Evolutionary conservation across 1,140 invertebrate species (phyloP), one percentile per base, ranked within the genome.

Genomic region (Rhyacophila brunnea): DNA sequence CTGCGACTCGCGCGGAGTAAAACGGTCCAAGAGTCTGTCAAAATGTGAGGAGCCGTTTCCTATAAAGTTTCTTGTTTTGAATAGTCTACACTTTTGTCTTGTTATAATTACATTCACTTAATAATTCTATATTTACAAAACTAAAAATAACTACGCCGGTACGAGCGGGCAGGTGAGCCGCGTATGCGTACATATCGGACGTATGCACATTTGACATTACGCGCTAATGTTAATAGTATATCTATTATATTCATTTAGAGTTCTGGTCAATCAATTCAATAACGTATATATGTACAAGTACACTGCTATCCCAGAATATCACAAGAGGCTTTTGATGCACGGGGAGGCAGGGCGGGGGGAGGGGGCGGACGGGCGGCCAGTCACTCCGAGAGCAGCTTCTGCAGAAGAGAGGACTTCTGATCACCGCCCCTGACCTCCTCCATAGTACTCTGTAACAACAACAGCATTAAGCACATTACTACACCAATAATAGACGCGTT

Each of bases 381-480:
- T 86, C 85, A 89, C 81, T 89, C 87, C 64, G 87, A 90, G 68
- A 90, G 75, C 69, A 89, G 78, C 73, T 89, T 88, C 79, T 89
- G 87, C 67, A 90, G 79, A 70, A 89, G 77, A 67, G 87, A 88
- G 54, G 87, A 85, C 70, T 87, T 87, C 68, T 81, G 80, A 82
- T 85, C 85, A 83, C 82, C 81, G 80, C 80, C 80, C 66, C 74
- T 72, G 66, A 74, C 81, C 80, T 87, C 87, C 82, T 87, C 86
- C 84, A 86, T 85, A 87, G 82, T 83, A 87, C 71, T 87, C 86
- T 88, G 83, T 14, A 80, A 80, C 35, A 62, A 60, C 38, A 2
- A 52, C 17, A 13, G 10, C n/a, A n/a, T n/a, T n/a, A n/a, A n/a
- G n/a, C n/a, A n/a, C n/a, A n/a, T n/a, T n/a, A n/a, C n/a, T n/a